These are phyloP conservation scores for Xiphophorus birchmanni DNA, from an alignment of 2,797 vertebrate genomes.

Conservation along the genomic window DNA sequence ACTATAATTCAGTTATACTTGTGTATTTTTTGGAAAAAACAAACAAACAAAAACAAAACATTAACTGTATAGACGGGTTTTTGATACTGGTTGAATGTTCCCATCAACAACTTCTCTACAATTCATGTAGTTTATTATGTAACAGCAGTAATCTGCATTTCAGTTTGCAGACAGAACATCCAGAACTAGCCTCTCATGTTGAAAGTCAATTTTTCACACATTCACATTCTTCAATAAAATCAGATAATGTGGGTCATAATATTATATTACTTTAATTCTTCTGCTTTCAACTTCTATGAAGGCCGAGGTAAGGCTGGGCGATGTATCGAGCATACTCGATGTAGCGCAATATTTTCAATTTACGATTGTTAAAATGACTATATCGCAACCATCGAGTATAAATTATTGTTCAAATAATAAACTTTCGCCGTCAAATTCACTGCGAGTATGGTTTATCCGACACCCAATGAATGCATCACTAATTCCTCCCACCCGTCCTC, in stretches of 20 bases:
- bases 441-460: too few species aligned
- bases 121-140: not conserved
- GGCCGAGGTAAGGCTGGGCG: not conserved
- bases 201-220: not conserved
- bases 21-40: not conserved
- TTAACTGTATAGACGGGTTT: not conserved
- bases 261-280: not conserved
- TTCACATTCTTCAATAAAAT: not conserved
- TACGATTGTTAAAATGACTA: too few species aligned
- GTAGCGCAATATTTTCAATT: too few species aligned
- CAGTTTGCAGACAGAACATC: not conserved
- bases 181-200: not conserved
- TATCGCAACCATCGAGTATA: too few species aligned
- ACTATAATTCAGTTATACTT: slow-evolving; percentile 9
- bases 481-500: too few species aligned
- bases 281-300: not conserved
- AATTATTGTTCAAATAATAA: too few species aligned
- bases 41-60: too few species aligned
- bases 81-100: not conserved
- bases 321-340: too few species aligned
- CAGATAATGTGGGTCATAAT: not conserved
- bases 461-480: too few species aligned
- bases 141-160: not conserved
- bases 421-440: too few species aligned
- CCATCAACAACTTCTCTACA: not conserved